Base-by-base conservation (phyloP, 2,113 vertebrate genomes). In the Cairina moschata region DNA sequence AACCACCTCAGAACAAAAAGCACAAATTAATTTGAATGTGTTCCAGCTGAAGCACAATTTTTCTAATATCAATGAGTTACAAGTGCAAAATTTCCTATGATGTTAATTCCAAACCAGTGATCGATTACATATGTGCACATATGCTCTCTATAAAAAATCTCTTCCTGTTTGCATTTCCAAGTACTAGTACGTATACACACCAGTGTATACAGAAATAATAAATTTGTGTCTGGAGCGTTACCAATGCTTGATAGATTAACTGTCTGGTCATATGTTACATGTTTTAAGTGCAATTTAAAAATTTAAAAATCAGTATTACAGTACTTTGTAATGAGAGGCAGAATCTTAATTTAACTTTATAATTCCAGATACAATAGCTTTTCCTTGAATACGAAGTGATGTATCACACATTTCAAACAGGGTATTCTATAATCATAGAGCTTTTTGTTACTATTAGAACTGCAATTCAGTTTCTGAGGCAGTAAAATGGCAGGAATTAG, bases 271-370 rank as follows among this genome's bases (percentile, higher is more conserved):
- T 46, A 55, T 1, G 3, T 71, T 81, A 77, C 38, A 15, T 44
- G 85, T 55, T 88, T 96, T 86, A 96, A 96, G 73, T 91, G 42
- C 88, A 88, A 93, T 93, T 96, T 96, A 94, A 97, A 97, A 93
- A 96, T 88, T 94, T 94, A 95, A 94, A 97, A 93, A 90, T 83
- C 65, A 48, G 82, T 93, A 95, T 96, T 93, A 88, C 65, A 81
- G 85, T 88, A 91, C 85, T 97, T 95, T 93, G 85, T 93, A 93
- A 96, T 75, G 76, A 94, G 88, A 91, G 68, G 65, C 76, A 96
- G 93, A 94, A 90, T 55, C 60, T 94, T 94, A 84, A 89, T 91
- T 95, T 96, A 94, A 95, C 81, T 90, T 83, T 88, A 88, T 71
- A 90, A 95, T 95, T 95, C 85, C 34, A 91, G 46, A 77, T 46